phyloP scores from a whole-genome alignment of 2,888 invertebrate species.

The Hecatera dysodea region DNA sequence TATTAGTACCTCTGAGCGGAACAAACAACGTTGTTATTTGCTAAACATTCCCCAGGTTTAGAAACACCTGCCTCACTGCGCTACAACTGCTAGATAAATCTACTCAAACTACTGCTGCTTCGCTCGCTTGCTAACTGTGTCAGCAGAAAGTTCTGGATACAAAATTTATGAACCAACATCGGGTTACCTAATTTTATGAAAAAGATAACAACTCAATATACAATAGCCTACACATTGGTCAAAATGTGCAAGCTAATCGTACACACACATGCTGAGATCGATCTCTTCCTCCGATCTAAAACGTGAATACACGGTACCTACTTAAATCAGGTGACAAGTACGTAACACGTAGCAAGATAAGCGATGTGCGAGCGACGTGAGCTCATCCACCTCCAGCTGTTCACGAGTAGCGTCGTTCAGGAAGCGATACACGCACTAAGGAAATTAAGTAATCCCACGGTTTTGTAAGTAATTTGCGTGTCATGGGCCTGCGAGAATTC shows the following conservation, averaged over 20 bases:
- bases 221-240: no score
- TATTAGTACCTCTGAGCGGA: constrained; percentile 15
- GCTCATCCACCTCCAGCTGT: constrained; percentile 26
- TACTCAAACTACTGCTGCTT: constrained; percentile 25
- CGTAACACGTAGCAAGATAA: constrained; percentile 42
- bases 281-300: background rate
- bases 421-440: constrained; percentile 48
- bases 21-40: constrained; percentile 43
- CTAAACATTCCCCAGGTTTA: constrained; percentile 37
- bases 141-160: constrained; percentile 12
- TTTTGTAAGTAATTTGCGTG: constrained; percentile 35
- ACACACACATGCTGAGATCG: background rate
- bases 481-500: constrained; percentile 24
- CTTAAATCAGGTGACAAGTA: constrained; percentile 23
- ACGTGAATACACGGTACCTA: constrained; percentile 1
- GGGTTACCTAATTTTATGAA: background rate
- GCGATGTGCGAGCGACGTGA: constrained; percentile 41
- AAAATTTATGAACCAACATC: background rate
- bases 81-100: constrained; percentile 46
- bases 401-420: constrained; percentile 33
- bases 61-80: constrained; percentile 3
- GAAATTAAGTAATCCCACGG: constrained; percentile 59
- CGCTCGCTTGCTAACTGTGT: constrained; percentile 13
- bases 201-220: no score
- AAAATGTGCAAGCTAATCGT: no score